phyloP scores from a whole-genome alignment of 2,888 invertebrate genomes.

The Phyllotreta cruciferae region DNA sequence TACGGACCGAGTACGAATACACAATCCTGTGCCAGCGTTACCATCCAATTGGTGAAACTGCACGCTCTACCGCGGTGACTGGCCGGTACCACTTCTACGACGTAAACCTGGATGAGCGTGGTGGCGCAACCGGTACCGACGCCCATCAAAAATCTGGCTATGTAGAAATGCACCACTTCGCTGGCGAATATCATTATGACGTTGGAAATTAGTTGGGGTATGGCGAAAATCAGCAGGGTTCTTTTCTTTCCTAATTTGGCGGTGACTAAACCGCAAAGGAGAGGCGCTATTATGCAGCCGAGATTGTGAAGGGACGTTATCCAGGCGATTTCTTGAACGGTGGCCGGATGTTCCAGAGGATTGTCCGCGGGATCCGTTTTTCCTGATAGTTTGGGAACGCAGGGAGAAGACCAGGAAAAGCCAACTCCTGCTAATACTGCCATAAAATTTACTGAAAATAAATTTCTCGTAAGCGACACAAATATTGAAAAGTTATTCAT shows the following conservation, averaged over 20 bases:
- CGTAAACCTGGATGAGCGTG: conserved; percentile 81
- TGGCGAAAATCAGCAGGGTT: conserved; percentile 67
- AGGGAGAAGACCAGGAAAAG: conserved; percentile 48
- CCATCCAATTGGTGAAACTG: conserved; percentile 38
- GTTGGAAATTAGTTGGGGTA: conserved; percentile 68
- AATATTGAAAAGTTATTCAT: no score
- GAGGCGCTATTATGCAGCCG: conserved; percentile 46
- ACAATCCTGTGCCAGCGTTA: conserved; percentile 39
- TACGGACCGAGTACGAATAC: conserved; percentile 43
- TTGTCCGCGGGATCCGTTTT: conserved; percentile 38
- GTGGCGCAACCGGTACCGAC: conserved; percentile 72
- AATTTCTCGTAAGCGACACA: neutral
- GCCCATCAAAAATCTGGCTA: conserved; percentile 68
- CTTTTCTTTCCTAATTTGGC: conserved; percentile 68
- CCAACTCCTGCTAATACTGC: conserved; percentile 43
- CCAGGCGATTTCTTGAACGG: conserved; percentile 44
- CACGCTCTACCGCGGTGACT: conserved; percentile 70
- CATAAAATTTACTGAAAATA: conserved; percentile 46
- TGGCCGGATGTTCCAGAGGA: conserved; percentile 43
- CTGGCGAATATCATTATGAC: conserved; percentile 43
- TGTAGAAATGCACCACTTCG: conserved; percentile 54
- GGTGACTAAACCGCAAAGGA: conserved; percentile 41
- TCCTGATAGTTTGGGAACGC: conserved; percentile 43
- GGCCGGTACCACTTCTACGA: conserved; percentile 83
- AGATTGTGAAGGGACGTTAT: conserved; percentile 47